Base-by-base conservation (phyloP, 2,797 vertebrate genomes). In the Enteromius unitaeniatus region DNA sequence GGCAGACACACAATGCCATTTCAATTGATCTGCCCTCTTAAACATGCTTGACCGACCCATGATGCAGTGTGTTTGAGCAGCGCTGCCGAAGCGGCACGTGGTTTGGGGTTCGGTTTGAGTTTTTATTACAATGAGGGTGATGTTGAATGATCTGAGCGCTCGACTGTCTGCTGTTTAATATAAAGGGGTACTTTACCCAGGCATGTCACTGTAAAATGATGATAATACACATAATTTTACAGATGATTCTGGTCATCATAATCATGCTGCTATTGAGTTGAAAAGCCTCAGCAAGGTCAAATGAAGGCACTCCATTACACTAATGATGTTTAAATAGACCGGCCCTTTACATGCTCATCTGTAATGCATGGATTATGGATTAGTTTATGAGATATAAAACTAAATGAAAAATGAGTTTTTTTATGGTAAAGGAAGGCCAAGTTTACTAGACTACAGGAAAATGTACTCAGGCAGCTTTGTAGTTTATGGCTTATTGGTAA, bases 301-400 rank as follows among this genome's bases (percentile, higher is more conserved):
- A 31, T 6, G 40, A 64, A 47, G 19, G 47, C 53, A 23, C 51
- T 81, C 78, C 45, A 37, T 73, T 69, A 62, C 69, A 53, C 62
- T 79, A 67, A 79, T 79, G 78, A 19, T 34, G 6, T 81, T 73
- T 70, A 72, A 81, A 81, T 72, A 58, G 51, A 81, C 67, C 6
- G 78, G n/a, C 34, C 49, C 34, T 42, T 55, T 14, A n/a, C 28
- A 4, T 1, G 28, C 49, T 34, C 72, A 19, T 45, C 15, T 58
- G 11, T 42, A 13, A 58, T 26, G 31, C 49, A 40, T n/a, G n/a
- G 55, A 37, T 55, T 70, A 58, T 80, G 42, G 31, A 80, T 70
- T 13, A 45, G 9, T 21, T 14, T 0, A 69, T 8, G 34, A 19
- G 78, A 69, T 45, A 62, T 9, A 23, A 7, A 62, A n/a, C 14